Conservation (phyloP, 2,797 vertebrate species). For the Acropternis orthonyx region DNA sequence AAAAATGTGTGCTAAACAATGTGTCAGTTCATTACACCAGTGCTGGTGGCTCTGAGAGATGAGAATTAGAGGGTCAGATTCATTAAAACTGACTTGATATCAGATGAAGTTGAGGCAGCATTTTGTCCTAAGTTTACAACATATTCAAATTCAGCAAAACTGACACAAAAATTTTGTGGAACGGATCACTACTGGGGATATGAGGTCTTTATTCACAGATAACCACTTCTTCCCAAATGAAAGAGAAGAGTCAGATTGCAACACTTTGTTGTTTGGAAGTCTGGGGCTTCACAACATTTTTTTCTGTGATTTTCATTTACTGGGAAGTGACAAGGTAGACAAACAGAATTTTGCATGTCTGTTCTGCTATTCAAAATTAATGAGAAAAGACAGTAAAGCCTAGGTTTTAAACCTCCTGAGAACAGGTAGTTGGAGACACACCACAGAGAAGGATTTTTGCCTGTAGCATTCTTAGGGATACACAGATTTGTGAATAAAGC, state of each 20-base stretch:
- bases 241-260: neutral
- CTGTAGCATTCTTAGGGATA: neutral
- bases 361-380: neutral
- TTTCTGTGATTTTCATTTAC: neutral
- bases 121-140: slow-evolving; percentile 28
- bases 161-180: neutral
- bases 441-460: neutral
- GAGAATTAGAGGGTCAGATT: slow-evolving; percentile 62
- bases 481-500: neutral
- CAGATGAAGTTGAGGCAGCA: slow-evolving; percentile 16
- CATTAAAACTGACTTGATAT: slow-evolving; percentile 21
- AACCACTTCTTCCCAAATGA: neutral
- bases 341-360: neutral
- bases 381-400: neutral
- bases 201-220: neutral
- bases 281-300: neutral
- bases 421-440: neutral
- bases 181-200: neutral
- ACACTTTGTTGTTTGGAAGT: neutral
- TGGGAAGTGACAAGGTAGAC: neutral
- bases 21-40: slow-evolving; percentile 37
- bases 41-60: slow-evolving; percentile 24
- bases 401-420: neutral
- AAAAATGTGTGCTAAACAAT: slow-evolving; percentile 70
- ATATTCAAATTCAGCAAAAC: neutral